Conservation (phyloP, 2,797 vertebrate species). For the Dendrocincla fuliginosa region DNA sequence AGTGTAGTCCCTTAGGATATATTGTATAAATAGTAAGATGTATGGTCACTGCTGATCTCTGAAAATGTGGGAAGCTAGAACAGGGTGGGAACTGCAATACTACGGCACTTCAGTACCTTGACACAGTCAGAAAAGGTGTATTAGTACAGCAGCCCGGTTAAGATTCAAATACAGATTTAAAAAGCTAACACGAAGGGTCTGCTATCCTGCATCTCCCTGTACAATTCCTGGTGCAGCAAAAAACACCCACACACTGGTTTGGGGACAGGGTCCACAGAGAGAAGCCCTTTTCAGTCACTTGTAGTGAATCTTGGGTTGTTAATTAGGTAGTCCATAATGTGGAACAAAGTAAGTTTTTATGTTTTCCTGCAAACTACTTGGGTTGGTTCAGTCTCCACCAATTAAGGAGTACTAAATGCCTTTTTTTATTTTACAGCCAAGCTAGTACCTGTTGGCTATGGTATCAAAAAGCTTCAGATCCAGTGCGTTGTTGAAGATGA, state of each 20-base stretch:
- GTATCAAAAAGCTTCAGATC: constrained; percentile 98
- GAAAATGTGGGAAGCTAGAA: neutral
- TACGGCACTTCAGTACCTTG: neutral
- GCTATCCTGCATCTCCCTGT: neutral
- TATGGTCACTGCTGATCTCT: neutral
- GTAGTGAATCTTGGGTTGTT: neutral
- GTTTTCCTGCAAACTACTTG: neutral
- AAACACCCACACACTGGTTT: neutral
- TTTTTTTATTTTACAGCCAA: constrained; percentile 81
- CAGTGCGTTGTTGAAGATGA: constrained; percentile 96
- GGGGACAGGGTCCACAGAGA: neutral
- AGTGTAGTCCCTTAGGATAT: neutral
- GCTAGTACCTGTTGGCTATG: constrained; percentile 92
- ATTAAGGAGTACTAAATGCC: neutral
- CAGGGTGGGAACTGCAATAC: rapidly evolving
- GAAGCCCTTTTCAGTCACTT: neutral
- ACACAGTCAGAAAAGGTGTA: neutral
- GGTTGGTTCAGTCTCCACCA: neutral
- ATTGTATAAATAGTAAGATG: rapidly evolving
- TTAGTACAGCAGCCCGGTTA: rapidly evolving
- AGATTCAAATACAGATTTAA: neutral
- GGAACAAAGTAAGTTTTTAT: rapidly evolving
- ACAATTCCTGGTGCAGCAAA: neutral
- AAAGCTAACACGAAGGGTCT: neutral
- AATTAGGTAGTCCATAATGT: neutral